Percentiles rank a stretch among this genome's conserved stretches.
phyloP scores from a whole-genome alignment of 2,113 vertebrate species.

The Romanogobio albipinnatus region DNA sequence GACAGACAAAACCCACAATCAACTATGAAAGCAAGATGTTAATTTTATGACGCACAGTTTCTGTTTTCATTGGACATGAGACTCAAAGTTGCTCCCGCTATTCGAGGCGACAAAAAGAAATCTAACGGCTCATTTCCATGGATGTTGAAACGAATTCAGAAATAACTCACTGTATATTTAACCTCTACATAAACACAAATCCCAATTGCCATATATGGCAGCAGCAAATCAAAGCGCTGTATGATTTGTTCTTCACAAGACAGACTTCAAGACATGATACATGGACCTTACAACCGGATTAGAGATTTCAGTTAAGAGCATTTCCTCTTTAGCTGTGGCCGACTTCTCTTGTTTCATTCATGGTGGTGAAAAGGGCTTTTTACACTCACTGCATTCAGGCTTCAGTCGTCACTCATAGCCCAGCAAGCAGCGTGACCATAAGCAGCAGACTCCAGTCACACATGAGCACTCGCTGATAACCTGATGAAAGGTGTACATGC shows the following conservation, averaged over 20 bases:
- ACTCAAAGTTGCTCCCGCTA: conserved; percentile 6
- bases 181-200: conserved; percentile 14
- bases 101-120: not conserved
- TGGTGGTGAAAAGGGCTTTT: conserved; percentile 50
- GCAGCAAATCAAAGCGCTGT: not conserved
- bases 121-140: not conserved
- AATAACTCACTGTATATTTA: conserved; percentile 26
- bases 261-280: conserved; percentile 8
- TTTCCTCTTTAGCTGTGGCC: conserved; percentile 35
- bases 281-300: conserved; percentile 4
- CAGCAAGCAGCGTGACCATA: not conserved
- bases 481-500: conserved; percentile 55
- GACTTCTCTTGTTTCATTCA: conserved; percentile 37
- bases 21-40: not conserved
- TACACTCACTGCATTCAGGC: conserved; percentile 17
- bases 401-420: conserved; percentile 54
- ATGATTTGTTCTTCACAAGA: conserved; percentile 14
- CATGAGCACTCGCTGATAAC: conserved; percentile 59
- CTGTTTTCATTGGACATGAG: conserved; percentile 9
- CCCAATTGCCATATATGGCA: not conserved
- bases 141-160: not conserved
- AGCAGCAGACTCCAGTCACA: conserved; percentile 52
- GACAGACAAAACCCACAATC: conserved; percentile 12
- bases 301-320: conserved; percentile 31
- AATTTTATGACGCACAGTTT: conserved; percentile 27